Base-by-base conservation (phyloP, 2,113 vertebrate genomes). In the Asarcornis scutulata region DNA sequence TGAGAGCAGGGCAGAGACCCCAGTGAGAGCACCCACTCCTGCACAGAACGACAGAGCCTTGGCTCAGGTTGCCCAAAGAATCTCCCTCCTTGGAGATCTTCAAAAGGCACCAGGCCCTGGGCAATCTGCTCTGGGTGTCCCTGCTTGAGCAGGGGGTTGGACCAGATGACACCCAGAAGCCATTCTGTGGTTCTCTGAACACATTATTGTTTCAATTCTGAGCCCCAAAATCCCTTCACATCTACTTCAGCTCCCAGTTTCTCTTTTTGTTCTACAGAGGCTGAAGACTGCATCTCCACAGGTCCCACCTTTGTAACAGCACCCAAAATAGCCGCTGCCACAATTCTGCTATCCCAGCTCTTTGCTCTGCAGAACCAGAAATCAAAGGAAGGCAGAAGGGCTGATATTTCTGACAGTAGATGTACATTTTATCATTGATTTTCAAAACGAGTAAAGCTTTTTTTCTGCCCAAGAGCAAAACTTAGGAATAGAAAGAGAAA, bases 141-240 rank as follows among this genome's bases (percentile, higher is more conserved):
- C 46, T 48, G 20, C 46, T 48, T 11, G 46, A 48, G 46, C 20
- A 48, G 46, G 20, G 46, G 20, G 20, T 48, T 48, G 46, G 46
- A 48, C 46, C 46, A 48, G 46, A 48, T 48, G 46, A 48, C 46
- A 48, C 11, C 20, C 46, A 22, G 46, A 48, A 52, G 23, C 23
- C 50, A 26, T 25, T 52, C 50, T 52, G 50, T 52, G 50, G 13
- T 23, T 52, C 22, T 26, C 13, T 14, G 20, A 81, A 36, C 8
- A n/a, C 1, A 1, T 22, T 13, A 13, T 20, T 3, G 2, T 0
- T 40, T n/a, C 44, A 60, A 11, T 86, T 44, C 56, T 2, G 0
- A 64, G 50, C 20, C 46, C 12, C 5, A 1, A 42, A 75, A 79
- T 56, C 52, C 42, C 34, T 71, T 62, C 40, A 29, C 0, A 0